Evolutionary conservation across 2,888 invertebrate species (phyloP).

Genomic region (Apamea monoglypha): DNA sequence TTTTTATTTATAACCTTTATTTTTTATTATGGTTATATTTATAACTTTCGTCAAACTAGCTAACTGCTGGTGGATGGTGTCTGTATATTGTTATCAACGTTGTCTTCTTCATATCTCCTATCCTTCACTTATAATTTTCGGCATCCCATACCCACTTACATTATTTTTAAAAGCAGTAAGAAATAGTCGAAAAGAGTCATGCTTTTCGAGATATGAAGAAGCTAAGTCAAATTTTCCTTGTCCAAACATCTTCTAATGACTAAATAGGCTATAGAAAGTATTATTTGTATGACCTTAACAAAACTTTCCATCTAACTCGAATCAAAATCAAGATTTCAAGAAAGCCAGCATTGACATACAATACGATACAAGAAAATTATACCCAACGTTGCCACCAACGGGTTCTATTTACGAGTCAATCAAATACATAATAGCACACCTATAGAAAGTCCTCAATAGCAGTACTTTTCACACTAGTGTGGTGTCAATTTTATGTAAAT

Average conservation of each 20-base stretch:
- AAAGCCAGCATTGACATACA: constrained; percentile 6
- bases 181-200: not conserved
- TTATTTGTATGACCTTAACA: not conserved
- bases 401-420: constrained; percentile 41
- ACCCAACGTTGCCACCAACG: constrained; percentile 7
- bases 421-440: constrained; percentile 42
- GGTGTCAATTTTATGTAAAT: constrained; percentile 68
- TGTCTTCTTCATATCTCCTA: not conserved
- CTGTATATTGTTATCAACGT: not conserved
- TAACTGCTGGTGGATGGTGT: too few relatives aligned
- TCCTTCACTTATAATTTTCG: not conserved
- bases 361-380: constrained; percentile 18
- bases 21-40: not conserved
- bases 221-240: not conserved
- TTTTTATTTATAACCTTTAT: not conserved
- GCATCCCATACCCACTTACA: not conserved
- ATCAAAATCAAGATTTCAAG: constrained; percentile 8
- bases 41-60: too few relatives aligned
- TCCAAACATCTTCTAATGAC: not conserved
- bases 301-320: constrained; percentile 17
- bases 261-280: constrained; percentile 2
- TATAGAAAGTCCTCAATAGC: constrained; percentile 37
- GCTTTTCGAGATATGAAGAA: not conserved
- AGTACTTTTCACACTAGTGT: constrained; percentile 53
- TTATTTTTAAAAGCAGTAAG: not conserved